These are phyloP conservation scores for Danaus plexippus DNA, from an alignment of 1,140 invertebrate species.

Conservation along the genomic window DNA sequence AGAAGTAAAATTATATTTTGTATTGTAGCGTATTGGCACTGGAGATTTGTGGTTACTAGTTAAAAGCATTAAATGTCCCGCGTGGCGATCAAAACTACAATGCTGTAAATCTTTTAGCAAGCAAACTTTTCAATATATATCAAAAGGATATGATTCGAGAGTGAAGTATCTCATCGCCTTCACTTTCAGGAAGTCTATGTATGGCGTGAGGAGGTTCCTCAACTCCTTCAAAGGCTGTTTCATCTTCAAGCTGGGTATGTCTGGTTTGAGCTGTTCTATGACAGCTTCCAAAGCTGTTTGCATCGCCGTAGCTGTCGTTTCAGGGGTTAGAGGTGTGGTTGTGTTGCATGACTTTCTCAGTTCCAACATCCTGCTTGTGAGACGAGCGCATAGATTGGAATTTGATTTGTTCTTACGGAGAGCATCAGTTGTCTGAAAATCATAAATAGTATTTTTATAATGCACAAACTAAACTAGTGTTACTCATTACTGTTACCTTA, in stretches of 20 bases:
- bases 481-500: too few relatives aligned
- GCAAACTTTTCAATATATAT: slow-evolving; percentile 5
- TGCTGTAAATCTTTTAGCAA: too few relatives aligned
- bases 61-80: too few relatives aligned
- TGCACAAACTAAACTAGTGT: too few relatives aligned
- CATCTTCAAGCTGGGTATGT: slow-evolving; percentile 51
- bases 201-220: slow-evolving; percentile 35
- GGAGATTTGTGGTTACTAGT: too few relatives aligned
- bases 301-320: slow-evolving; percentile 54
- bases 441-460: not conserved
- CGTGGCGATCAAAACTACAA: too few relatives aligned
- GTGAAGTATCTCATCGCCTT: slow-evolving; percentile 59
- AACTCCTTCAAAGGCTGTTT: slow-evolving; percentile 39
- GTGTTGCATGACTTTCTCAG: slow-evolving; percentile 54
- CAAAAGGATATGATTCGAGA: slow-evolving; percentile 66
- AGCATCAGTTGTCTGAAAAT: slow-evolving; percentile 53
- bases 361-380: slow-evolving; percentile 49
- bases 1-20: too few relatives aligned
- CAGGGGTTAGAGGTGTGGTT: slow-evolving; percentile 50
- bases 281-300: slow-evolving; percentile 51
- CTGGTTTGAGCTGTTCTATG: slow-evolving; percentile 47
- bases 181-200: slow-evolving; percentile 50
- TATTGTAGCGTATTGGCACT: too few relatives aligned
- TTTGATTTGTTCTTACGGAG: slow-evolving; percentile 54
- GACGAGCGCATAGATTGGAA: slow-evolving; percentile 38